phyloP scores from a whole-genome alignment of 2,113 vertebrate genomes.

The Corythornis vintsioides region DNA sequence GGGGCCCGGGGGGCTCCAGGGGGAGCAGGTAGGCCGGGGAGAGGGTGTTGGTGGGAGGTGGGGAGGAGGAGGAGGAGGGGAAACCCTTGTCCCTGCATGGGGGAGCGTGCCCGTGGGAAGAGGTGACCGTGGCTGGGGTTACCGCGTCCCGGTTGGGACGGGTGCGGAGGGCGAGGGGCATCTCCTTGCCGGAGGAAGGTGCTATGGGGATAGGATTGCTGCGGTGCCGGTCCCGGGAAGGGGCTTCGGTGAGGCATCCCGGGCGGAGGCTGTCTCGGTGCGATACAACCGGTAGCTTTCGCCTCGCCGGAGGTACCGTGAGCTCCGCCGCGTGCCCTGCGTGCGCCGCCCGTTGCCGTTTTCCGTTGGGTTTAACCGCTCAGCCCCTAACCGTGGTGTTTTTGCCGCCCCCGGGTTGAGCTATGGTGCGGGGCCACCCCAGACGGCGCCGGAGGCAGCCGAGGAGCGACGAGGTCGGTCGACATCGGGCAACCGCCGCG shows the following conservation, averaged over 20 bases:
- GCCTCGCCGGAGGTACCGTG: too few species aligned
- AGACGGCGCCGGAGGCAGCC: not conserved
- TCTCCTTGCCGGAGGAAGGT: not conserved
- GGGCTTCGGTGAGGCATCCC: not conserved
- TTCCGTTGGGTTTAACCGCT: not conserved
- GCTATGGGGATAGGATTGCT: not conserved
- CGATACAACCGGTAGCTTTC: too few species aligned
- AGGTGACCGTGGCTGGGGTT: not conserved
- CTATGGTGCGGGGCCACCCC: not conserved
- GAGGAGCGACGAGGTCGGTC: not conserved
- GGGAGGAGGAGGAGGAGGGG: not conserved
- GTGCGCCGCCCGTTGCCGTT: not conserved
- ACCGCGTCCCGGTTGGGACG: too few species aligned
- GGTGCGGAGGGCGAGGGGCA: too few species aligned
- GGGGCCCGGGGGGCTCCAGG: constrained; percentile 67
- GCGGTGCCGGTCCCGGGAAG: not conserved
- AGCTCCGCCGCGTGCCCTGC: not conserved
- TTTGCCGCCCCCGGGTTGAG: too few species aligned
- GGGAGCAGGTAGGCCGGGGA: constrained; percentile 71
- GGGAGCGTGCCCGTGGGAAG: too few species aligned
- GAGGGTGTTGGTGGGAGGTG: not conserved
- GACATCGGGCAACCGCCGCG: not conserved
- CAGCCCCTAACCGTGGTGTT: not conserved
- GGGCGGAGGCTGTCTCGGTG: not conserved
- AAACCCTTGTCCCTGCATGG: too few species aligned